A percentile compares a stretch with the other conserved stretches of the same genome.
Conservation (phyloP, 2,113 vertebrate species). For the Diphyllodes magnificus region DNA sequence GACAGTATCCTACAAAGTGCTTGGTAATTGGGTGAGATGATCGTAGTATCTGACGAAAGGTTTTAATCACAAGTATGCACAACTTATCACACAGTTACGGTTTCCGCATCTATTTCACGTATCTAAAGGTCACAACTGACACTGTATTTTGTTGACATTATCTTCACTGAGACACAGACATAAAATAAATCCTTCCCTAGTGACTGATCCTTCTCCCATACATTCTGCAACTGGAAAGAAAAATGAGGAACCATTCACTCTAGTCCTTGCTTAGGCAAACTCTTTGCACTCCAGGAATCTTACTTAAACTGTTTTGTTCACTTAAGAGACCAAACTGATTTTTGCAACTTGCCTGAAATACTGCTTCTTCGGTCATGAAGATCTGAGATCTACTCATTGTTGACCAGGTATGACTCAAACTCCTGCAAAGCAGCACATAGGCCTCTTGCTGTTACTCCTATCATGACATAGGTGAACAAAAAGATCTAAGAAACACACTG, state of each 20-base stretch:
- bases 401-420: not conserved
- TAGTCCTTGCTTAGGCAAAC: not conserved
- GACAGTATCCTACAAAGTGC: not conserved
- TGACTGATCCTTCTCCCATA: not conserved
- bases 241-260: not conserved
- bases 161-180: not conserved
- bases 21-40: not conserved
- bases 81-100: not conserved
- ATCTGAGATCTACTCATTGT: not conserved
- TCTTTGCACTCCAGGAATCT: not conserved
- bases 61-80: not conserved
- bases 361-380: not conserved
- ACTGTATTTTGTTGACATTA: not conserved
- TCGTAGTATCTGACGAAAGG: not conserved
- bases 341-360: not conserved
- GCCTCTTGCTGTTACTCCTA: not conserved
- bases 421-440: not conserved
- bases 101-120: not conserved
- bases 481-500: not conserved
- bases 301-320: not conserved
- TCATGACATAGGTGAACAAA: not conserved
- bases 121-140: not conserved
- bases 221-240: not conserved
- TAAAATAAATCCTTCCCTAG: not conserved
- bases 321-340: not conserved